Evolutionary conservation across 2,888 invertebrate genomes (phyloP), one percentile per base, ranked within the genome.

Genomic region (Chrysolina americana): DNA sequence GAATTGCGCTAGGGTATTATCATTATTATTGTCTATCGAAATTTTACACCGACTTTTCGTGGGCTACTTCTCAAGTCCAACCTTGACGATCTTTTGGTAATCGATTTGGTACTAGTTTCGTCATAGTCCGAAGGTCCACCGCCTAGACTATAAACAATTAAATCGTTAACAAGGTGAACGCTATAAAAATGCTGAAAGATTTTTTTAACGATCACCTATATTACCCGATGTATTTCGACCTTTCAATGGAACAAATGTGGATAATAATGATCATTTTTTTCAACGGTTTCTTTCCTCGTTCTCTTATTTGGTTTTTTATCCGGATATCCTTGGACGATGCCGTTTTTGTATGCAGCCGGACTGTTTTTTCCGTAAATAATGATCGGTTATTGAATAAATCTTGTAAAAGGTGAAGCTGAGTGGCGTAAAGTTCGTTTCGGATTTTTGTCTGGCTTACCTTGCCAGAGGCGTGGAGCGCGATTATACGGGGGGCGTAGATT

Each of bases 201-300:
- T 36, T 59, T 21, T 41, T 41, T 41, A 17, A 68, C 68, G 53
- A 68, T 36, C 50, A 44, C 41, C 36, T 17, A 68, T 56, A 53
- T 68, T 68, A 19, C 28, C 36, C 68, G 56, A 53, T 68, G 19
- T 41, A 36, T 68, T 68, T 41, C 68, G 68, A 68, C 68, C 68
- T 68, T 68, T 68, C 50, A 56, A 68, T 66, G 50, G 50, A 66
- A 28, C 50, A 23, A 50, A 66, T 66, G 48, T 66, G n/a, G 47
- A 48, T 68, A 68, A 68, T 53, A 68, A 53, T 21, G 41, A 53
- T 53, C 28, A 50, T 23, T 68, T 68, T 28, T 65, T 68, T 53
- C 48, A 36, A 53, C 19, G 41, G 41, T 68, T 59, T 59, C 53
- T 53, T 68, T 68, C 68, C 56, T 68, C 41, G 48, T 44, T 68